Conservation (phyloP, 2,888 invertebrate genomes). For the Didymodactylos carnosus region DNA sequence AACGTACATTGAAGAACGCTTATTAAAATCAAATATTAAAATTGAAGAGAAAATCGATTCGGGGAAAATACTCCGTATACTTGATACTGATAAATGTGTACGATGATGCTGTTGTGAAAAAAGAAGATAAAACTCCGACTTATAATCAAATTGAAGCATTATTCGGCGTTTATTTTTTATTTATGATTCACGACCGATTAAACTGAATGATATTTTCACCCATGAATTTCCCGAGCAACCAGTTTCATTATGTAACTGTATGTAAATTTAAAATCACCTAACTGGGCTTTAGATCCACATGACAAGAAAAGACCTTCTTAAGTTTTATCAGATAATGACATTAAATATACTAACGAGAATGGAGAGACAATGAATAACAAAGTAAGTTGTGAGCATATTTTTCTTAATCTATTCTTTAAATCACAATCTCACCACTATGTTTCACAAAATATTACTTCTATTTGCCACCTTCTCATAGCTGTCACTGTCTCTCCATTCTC, state of each 20-base stretch:
- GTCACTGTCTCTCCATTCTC: too few relatives aligned
- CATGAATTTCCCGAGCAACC: neutral
- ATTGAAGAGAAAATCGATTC: neutral
- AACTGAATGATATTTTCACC: neutral
- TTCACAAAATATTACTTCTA: too few relatives aligned
- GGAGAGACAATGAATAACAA: too few relatives aligned
- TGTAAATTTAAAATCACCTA: too few relatives aligned
- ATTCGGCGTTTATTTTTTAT: neutral
- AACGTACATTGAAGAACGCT: neutral
- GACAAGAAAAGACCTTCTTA: too few relatives aligned
- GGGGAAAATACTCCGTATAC: neutral
- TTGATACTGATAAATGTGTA: neutral
- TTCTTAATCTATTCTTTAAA: too few relatives aligned
- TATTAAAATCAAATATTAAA: neutral
- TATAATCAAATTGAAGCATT: neutral
- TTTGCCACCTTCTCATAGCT: too few relatives aligned
- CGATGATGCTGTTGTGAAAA: neutral
- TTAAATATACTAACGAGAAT: too few relatives aligned
- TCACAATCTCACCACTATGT: too few relatives aligned
- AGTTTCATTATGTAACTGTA: neutral
- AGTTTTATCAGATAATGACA: too few relatives aligned
- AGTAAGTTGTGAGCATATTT: too few relatives aligned
- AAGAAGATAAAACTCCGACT: neutral
- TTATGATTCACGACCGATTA: neutral
- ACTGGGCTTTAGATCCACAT: too few relatives aligned